A percentile compares a stretch with the other conserved stretches of the same genome.
Conservation (phyloP, 2,113 vertebrate species). For the Datnioides undecimradiatus region DNA sequence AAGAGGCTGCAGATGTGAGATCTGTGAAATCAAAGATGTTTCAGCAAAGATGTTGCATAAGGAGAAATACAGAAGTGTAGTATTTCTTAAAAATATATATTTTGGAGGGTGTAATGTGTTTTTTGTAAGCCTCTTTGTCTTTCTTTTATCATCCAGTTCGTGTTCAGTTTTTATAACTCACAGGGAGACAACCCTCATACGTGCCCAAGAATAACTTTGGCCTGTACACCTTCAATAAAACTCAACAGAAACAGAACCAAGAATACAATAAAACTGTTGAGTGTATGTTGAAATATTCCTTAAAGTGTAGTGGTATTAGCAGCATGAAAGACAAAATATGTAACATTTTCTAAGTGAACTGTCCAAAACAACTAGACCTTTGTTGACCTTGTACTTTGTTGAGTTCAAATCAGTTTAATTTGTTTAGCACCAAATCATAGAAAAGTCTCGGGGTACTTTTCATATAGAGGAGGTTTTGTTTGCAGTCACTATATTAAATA, state of each 20-base stretch:
- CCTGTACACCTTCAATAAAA: neutral
- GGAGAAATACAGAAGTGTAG: neutral
- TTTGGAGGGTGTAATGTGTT: neutral
- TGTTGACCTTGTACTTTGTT: no score
- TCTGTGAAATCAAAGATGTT: neutral
- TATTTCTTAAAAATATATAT: neutral
- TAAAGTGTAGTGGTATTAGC: neutral
- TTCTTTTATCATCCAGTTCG: neutral
- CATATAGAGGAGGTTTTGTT: no score
- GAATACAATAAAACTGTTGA: no score
- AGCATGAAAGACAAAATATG: no score
- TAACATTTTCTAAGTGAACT: no score
- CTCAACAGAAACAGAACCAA: neutral
- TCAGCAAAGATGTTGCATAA: neutral
- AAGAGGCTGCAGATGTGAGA: conserved; percentile 48
- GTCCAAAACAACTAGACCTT: no score
- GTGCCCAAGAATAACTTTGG: neutral
- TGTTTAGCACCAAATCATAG: no score
- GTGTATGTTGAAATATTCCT: no score
- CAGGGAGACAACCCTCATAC: neutral
- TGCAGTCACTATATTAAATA: no score
- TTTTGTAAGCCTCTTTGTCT: neutral
- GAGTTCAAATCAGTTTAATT: no score
- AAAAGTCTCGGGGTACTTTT: no score
- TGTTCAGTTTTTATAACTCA: neutral